Base-by-base conservation (phyloP, 2,113 vertebrate genomes). In the Eudyptes chrysolophus region DNA sequence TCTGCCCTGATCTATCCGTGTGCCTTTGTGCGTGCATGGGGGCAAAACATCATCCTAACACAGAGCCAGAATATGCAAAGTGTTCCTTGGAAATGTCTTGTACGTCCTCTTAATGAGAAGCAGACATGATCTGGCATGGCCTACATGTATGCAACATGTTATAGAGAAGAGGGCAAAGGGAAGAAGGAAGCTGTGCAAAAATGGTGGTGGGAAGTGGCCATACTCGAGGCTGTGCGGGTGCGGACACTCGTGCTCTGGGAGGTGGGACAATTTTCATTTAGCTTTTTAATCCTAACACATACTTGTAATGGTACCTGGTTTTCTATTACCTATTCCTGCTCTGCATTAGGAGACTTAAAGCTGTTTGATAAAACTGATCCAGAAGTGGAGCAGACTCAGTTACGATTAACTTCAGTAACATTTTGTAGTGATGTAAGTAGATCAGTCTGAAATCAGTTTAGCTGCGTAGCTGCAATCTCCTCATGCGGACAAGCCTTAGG, bases 381-480 rank as follows among this genome's bases (percentile, higher is more conserved):
- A 89, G 76, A 79, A 91, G 22, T 69, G 34, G 44, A 40, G 10
- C 75, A 83, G 82, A 87, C 40, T 26, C 66, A 72, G 24, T 51
- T 88, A 51, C 2, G 1, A 32, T 88, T 86, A 64, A 55, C 57
- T 80, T 84, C 32, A 71, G 30, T 55, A 69, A 42, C 68, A 40
- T 85, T 94, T 94, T 90, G 20, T n/a, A 66, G 26, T 26, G 26
- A 10, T 70, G 8, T 74, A 83, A 79, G 42, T 55, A 80, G 87
- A 93, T 83, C 74, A 77, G 36, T 69, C 64, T 94, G 87, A 76
- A 94, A 89, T 96, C 84, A 83, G n/a, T 95, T 94, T 74, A 87
- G 58, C 68, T 90, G 62, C 16, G 4, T 55, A 80, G 78, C 55
- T 92, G 60, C 60, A 74, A 65, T 74, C 60, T 90, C 48, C 58